Conservation (phyloP, 2,113 vertebrate genomes). For the Vidua macroura region DNA sequence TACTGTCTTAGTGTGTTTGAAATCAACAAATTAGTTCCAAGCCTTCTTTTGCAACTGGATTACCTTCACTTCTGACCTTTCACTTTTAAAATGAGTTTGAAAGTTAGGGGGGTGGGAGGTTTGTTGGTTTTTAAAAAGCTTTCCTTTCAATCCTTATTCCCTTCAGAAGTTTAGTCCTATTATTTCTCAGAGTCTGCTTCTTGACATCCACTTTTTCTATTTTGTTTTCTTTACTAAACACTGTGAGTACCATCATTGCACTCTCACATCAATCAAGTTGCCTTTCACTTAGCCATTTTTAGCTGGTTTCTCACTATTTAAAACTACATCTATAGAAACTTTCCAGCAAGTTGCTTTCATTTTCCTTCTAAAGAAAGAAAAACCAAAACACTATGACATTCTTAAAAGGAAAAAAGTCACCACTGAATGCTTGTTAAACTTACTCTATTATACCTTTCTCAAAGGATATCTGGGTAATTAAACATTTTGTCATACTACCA, state of each 20-base stretch:
- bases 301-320: neutral
- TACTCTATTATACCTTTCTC: neutral
- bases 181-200: constrained; percentile 6
- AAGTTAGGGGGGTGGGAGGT: neutral
- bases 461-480: neutral
- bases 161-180: constrained; percentile 1
- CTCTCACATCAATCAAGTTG: constrained; percentile 21
- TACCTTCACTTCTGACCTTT: constrained; percentile 25
- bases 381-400: neutral
- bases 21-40: neutral
- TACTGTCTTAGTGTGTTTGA: neutral
- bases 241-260: constrained; percentile 6
- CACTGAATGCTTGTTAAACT: neutral
- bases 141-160: constrained; percentile 1
- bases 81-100: neutral
- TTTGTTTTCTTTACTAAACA: constrained; percentile 36
- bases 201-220: constrained; percentile 21
- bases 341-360: neutral
- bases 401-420: neutral
- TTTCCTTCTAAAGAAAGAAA: neutral
- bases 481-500: neutral
- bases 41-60: neutral
- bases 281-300: constrained; percentile 3
- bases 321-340: neutral
- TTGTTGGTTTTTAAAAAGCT: neutral